These are phyloP conservation scores for Enoplosus armatus DNA, from an alignment of 2,797 vertebrate genomes.

Conservation along the genomic window DNA sequence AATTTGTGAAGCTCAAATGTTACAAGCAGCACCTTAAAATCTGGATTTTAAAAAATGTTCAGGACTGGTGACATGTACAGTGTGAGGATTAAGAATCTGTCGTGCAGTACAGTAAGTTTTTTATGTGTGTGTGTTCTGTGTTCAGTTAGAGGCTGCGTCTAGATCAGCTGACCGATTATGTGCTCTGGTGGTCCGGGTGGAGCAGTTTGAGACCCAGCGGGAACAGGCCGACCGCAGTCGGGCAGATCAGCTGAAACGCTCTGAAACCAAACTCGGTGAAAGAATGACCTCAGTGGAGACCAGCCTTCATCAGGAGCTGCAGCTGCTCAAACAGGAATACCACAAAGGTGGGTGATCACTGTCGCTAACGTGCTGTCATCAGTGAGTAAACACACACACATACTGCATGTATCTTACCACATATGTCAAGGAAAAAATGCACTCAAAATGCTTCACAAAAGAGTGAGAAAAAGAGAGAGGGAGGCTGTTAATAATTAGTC, in stretches of 20 bases:
- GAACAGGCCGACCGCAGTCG: slow-evolving; percentile 54
- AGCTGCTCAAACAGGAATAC: slow-evolving; percentile 88
- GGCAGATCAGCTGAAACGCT: slow-evolving; percentile 72
- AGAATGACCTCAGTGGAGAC: slow-evolving; percentile 83
- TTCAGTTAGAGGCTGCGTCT: slow-evolving; percentile 81
- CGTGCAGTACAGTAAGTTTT: neutral
- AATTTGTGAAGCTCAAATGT: neutral
- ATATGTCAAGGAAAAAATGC: slow-evolving; percentile 34
- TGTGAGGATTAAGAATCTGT: neutral
- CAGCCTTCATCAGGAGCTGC: slow-evolving; percentile 84
- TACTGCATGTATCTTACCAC: neutral
- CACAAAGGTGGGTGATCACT: slow-evolving; percentile 84
- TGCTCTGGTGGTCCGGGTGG: slow-evolving; percentile 76
- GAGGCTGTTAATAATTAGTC: neutral
- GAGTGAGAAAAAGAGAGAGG: neutral
- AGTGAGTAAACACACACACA: slow-evolving; percentile 45
- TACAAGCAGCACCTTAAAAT: neutral
- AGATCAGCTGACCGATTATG: slow-evolving; percentile 75
- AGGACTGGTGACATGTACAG: neutral
- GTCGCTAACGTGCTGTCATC: slow-evolving; percentile 44
- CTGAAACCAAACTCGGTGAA: slow-evolving; percentile 78
- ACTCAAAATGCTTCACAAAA: slow-evolving; percentile 5
- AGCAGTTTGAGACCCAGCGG: slow-evolving; percentile 72
- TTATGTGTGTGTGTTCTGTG: neutral
- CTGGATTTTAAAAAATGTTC: neutral